phyloP scores from a whole-genome alignment of 2,888 invertebrate species.

The Nebria salina region DNA sequence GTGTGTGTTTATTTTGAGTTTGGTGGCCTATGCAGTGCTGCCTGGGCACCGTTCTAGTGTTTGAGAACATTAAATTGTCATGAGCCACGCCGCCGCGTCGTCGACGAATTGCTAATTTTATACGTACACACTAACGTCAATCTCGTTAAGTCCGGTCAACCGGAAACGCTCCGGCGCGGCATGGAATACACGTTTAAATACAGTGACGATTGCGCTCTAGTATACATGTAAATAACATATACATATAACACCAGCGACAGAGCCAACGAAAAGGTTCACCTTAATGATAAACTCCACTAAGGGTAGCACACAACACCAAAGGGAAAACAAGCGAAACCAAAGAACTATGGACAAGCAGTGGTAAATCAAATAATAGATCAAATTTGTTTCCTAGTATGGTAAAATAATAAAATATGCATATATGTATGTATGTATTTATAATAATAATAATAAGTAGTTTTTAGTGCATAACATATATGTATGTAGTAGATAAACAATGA shows the following conservation, averaged over 20 bases:
- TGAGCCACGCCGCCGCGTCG: constrained; percentile 17
- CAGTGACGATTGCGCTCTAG: background rate
- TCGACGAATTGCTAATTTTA: constrained; percentile 42
- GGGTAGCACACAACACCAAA: background rate
- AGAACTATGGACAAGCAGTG: no score
- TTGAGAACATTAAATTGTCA: constrained; percentile 43
- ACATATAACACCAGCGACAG: background rate
- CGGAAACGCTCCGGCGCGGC: constrained; percentile 21
- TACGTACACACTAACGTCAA: constrained; percentile 45
- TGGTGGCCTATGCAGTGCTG: no score
- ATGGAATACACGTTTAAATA: background rate
- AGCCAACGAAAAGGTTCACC: background rate
- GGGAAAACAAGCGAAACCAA: no score
- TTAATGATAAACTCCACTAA: background rate
- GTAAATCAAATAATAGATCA: no score
- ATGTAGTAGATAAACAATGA: background rate
- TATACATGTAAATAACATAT: background rate
- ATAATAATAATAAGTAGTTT: no score
- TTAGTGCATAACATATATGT: background rate
- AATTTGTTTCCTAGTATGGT: no score
- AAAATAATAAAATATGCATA: background rate
- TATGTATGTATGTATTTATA: background rate
- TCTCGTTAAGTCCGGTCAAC: constrained; percentile 45
- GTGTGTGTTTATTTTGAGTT: background rate
- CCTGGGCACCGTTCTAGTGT: no score